Evolutionary conservation across 92 coral and sea anemone genomes (phyloP).

Genomic region (Isaurus tuberculatus): DNA sequence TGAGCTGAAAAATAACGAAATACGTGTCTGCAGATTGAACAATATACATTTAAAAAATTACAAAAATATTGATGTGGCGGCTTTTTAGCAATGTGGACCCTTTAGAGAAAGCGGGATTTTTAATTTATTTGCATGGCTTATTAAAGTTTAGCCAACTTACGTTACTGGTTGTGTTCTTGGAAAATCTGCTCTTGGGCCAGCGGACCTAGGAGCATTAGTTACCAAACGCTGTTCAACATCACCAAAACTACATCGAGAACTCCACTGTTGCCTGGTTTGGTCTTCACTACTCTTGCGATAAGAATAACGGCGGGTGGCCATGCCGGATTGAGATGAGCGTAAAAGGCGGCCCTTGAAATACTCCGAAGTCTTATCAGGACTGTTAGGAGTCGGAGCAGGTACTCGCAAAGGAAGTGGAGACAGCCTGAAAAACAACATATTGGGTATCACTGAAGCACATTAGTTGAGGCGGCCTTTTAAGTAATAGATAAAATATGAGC

Average conservation of each 20-base stretch:
- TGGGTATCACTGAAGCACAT: background rate
- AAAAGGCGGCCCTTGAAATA: constrained; percentile 66
- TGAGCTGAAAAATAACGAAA: too few relatives aligned
- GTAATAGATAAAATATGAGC: too few relatives aligned
- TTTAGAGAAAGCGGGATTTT: too few relatives aligned
- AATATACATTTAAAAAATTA: too few relatives aligned
- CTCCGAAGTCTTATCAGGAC: constrained; percentile 78
- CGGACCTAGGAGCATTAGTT: constrained; percentile 45
- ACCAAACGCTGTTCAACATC: constrained; percentile 56
- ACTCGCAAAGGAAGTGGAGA: constrained; percentile 84
- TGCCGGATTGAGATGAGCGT: constrained; percentile 63
- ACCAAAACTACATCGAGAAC: constrained; percentile 58
- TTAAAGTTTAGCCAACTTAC: background rate
- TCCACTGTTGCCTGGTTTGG: constrained; percentile 59
- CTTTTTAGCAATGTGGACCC: too few relatives aligned
- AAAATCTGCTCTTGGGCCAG: constrained; percentile 52
- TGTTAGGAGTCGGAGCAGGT: constrained; percentile 97
- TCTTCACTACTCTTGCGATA: constrained; percentile 62
- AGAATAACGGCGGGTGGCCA: constrained; percentile 47
- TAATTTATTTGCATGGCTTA: too few relatives aligned
- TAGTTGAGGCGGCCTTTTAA: too few relatives aligned
- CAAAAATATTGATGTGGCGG: too few relatives aligned
- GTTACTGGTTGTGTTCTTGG: background rate
- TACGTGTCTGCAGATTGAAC: too few relatives aligned
- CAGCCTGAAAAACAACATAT: constrained; percentile 49